Base-by-base conservation (phyloP, 1,140 invertebrate species). In the Brachystomella parvula region DNA sequence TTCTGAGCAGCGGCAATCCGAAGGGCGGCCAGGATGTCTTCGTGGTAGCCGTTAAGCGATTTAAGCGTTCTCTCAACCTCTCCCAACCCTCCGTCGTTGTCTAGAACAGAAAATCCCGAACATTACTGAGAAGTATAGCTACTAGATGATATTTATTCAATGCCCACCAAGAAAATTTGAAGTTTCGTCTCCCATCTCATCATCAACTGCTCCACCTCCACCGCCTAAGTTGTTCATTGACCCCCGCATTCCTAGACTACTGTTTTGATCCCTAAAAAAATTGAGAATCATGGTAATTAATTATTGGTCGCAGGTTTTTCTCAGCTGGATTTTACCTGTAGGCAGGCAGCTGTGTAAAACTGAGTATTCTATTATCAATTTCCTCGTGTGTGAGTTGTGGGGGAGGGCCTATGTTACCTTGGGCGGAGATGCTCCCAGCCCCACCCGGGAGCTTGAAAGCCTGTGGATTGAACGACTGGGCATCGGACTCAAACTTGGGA, bases 21-120 rank as follows among this genome's bases (percentile, higher is more conserved):
- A 71, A 96, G 76, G 12, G 90, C 90, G 75, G 92, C 89, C 57
- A 96, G 81, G 71, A 96, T 89, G 73, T 93, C 89, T 73, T 94
- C 92, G 75, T 94, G 92, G 77, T 95, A 96, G 2, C 91, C 92
- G 79, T 94, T 93, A 3, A 95, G 79, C 59, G 85, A 90, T 79
- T 92, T 90, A 9, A 94, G 79, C 1, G 85, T 90, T 44, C 87
- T 56, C 63, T 73, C 71, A 60, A 73, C 71, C 47, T 73, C 71
- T 59, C 66, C 83, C 61, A 88, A 81, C n/a, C 85, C 81, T 74
- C 87, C 85, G 67, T 85, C 80, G 72, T 87, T 87, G 75, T 89
- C 86, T 30, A 83, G 84, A 75, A 86, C 86, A 49, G 85, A 85
- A n/a, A n/a, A n/a, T n/a, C 74, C 88, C 85, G 74, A 87, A 85